Conservation (phyloP, 2,888 invertebrate species). For the Ganaspis brasiliensis region DNA sequence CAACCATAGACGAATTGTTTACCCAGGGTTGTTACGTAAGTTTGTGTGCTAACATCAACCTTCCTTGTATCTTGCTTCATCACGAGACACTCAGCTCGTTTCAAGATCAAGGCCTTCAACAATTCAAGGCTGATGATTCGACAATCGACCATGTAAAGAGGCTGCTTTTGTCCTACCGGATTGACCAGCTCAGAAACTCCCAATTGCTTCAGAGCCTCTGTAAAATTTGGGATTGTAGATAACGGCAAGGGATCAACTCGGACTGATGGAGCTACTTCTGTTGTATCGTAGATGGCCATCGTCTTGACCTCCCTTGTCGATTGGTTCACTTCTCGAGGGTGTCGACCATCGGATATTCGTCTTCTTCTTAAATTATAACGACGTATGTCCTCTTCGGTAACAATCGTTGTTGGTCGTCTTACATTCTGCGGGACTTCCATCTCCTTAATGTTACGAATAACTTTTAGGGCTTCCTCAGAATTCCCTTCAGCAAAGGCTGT, state of each 20-base stretch:
- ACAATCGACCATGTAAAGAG: constrained; percentile 38
- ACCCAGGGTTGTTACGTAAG: constrained; percentile 7
- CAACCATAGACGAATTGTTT: constrained; percentile 44
- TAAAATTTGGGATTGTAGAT: background rate
- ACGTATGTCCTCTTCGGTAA: too few relatives aligned
- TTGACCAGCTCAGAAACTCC: background rate
- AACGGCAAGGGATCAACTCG: background rate
- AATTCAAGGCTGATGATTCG: constrained; percentile 29
- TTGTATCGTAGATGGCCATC: background rate
- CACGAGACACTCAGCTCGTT: background rate
- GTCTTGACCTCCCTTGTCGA: background rate
- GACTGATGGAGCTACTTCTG: constrained; percentile 2
- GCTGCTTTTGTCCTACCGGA: background rate
- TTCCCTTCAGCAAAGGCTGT: background rate
- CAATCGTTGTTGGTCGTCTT: too few relatives aligned
- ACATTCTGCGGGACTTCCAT: too few relatives aligned
- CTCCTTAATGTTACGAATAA: too few relatives aligned
- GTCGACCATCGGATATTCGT: background rate
- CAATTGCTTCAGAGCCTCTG: background rate
- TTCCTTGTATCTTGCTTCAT: background rate
- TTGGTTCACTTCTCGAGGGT: background rate
- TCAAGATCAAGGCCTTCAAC: constrained; percentile 18
- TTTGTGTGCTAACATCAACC: constrained; percentile 41
- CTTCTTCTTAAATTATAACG: too few relatives aligned
- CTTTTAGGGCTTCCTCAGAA: background rate